Base-by-base conservation (phyloP, 2,888 invertebrate species). In the Heteromurus nitidus region DNA sequence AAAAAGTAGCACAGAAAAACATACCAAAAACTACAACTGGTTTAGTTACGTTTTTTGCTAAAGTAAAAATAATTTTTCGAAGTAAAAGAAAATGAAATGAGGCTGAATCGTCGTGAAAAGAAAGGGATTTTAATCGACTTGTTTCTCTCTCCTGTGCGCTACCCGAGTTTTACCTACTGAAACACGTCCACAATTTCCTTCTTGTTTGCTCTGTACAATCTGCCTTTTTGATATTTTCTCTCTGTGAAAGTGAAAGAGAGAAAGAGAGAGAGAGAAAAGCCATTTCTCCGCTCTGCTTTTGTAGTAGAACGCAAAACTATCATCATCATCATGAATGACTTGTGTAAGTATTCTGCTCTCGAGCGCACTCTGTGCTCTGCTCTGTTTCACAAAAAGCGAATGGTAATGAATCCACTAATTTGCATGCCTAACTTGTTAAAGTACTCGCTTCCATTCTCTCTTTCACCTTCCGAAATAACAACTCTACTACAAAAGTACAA, bases 391-490 rank as follows among this genome's bases (percentile, higher is more conserved):
- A 72, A 75, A n/a, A 67, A 82, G 82, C 20, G 69, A 76, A 81
- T 73, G 68, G 81, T 84, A 84, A 84, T 84, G 82, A 82, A 65
- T 84, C 82, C 80, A 84, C 84, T 84, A 84, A 84, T 84, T 84
- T 84, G 84, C 84, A 84, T 84, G 70, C 53, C 80, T 69, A 80
- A 79, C 80, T 82, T 82, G 80, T 80, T 76, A 80, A 80, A 73
- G 67, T 7, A 70, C 69, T 75, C 75, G 80, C 75, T 72, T n/a
- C 22, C 22, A 24, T 44, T 28, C 47, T 62, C 44, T 22, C 42
- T 20, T 47, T 62, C 28, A 47, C 62, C 44, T 36, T 31, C 9
- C 18, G 42, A 22, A 42, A 70, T 70, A 70, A 70, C 70, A 70
- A 70, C 58, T 70, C 70, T 50, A 68, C 26, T 47, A 47, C 20